Percentiles rank a stretch among this genome's conserved stretches.
Conservation (phyloP, 2,113 vertebrate genomes). For the Gavia stellata region DNA sequence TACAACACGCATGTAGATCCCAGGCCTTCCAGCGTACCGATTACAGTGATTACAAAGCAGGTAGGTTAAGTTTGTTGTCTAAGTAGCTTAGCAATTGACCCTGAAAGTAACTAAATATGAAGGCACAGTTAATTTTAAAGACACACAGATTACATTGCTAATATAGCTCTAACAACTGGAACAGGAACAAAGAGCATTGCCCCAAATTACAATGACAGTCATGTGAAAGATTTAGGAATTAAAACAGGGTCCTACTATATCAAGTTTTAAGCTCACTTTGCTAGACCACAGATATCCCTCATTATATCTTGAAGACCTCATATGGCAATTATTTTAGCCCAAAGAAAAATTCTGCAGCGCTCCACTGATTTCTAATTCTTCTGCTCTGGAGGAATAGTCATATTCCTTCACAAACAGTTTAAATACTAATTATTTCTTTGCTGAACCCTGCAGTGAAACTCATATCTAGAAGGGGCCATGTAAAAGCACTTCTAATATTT, state of each 20-base stretch:
- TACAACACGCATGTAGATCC: not conserved
- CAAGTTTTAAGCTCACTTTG: not conserved
- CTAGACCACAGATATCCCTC: not conserved
- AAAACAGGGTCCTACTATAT: not conserved
- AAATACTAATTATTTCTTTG: constrained; percentile 58
- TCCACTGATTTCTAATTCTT: constrained; percentile 25
- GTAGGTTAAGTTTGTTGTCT: not conserved
- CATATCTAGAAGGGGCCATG: not conserved
- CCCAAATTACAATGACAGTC: not conserved
- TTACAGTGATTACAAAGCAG: not conserved
- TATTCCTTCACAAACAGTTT: not conserved
- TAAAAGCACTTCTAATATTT: constrained; percentile 52
- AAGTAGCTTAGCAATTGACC: constrained; percentile 2
- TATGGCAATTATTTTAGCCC: not conserved
- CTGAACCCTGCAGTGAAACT: constrained; percentile 19
- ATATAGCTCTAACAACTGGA: not conserved
- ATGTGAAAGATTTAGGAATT: not conserved
- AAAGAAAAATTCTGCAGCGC: constrained; percentile 12
- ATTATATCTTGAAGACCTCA: not conserved
- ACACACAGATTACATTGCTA: not conserved
- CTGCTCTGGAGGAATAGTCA: not conserved
- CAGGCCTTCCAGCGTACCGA: not conserved
- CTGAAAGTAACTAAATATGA: constrained; percentile 2
- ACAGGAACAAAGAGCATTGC: not conserved
- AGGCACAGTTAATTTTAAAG: constrained; percentile 12